Percentiles rank a stretch among this genome's conserved stretches.
Evolutionary conservation across 2,113 vertebrate genomes (phyloP).

Genomic region (Melierax canorus): DNA sequence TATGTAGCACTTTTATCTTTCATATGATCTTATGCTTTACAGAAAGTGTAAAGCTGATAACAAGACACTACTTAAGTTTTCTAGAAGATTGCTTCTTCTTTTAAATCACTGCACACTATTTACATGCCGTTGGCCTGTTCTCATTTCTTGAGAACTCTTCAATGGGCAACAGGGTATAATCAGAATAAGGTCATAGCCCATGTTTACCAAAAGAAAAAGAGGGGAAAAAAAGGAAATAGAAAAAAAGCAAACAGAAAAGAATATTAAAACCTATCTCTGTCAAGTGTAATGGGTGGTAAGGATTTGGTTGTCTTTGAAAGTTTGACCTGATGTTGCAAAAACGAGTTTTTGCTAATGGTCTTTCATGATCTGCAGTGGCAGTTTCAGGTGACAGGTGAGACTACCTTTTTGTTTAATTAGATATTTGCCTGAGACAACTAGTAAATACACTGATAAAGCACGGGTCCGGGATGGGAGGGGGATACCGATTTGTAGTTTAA

Average conservation of each 20-base stretch:
- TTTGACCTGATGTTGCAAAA: neutral
- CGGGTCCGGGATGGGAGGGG: neutral
- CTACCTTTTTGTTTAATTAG: neutral
- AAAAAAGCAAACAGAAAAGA: neutral
- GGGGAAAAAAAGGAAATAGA: neutral
- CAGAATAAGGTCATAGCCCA: neutral
- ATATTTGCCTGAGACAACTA: neutral
- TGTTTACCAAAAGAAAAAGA: neutral
- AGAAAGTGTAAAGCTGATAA: neutral
- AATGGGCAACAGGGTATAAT: neutral
- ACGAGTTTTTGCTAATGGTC: neutral
- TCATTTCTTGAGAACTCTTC: neutral
- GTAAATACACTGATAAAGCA: neutral
- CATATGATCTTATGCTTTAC: neutral
- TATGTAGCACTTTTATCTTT: neutral
- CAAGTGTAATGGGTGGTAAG: neutral
- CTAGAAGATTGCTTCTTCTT: neutral
- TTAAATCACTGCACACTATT: neutral
- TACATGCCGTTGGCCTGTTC: neutral
- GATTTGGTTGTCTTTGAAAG: neutral
- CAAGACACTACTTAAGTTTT: constrained; percentile 10
- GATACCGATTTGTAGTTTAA: neutral
- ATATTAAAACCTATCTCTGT: neutral
- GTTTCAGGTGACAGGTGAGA: neutral
- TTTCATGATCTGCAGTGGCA: neutral